These are phyloP conservation scores for Damaliscus lunatus DNA, from an alignment of 2,113 vertebrate genomes.

Conservation along the genomic window DNA sequence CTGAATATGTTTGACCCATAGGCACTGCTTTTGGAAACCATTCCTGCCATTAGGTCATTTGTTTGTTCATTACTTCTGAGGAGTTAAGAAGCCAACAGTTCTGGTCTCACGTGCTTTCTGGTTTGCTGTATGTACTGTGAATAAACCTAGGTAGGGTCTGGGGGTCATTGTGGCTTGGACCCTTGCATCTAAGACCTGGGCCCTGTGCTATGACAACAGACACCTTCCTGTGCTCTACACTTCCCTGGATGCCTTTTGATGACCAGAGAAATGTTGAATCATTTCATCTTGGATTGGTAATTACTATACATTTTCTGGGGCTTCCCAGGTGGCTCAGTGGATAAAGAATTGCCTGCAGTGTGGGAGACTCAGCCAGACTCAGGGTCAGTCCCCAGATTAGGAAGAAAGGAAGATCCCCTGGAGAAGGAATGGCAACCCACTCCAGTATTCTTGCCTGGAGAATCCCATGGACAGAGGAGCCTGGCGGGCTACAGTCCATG, in stretches of 20 bases:
- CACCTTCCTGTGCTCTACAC: neutral
- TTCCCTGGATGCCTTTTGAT: neutral
- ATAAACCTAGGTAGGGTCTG: neutral
- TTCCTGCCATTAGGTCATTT: neutral
- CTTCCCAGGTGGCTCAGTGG: neutral
- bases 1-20: neutral
- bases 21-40: neutral
- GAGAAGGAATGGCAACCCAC: neutral
- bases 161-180: neutral
- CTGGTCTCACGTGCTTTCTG: neutral
- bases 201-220: neutral
- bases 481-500: neutral
- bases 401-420: neutral
- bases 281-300: neutral
- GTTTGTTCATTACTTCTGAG: neutral
- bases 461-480: neutral
- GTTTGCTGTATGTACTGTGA: neutral
- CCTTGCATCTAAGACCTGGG: neutral
- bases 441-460: neutral
- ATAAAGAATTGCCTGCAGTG: neutral
- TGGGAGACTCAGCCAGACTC: neutral
- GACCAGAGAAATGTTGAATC: conserved; percentile 11
- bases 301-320: conserved; percentile 6
- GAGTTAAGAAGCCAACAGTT: neutral
- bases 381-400: neutral